Base-by-base conservation (phyloP, 2,113 vertebrate species). In the Galeopterus variegatus region DNA sequence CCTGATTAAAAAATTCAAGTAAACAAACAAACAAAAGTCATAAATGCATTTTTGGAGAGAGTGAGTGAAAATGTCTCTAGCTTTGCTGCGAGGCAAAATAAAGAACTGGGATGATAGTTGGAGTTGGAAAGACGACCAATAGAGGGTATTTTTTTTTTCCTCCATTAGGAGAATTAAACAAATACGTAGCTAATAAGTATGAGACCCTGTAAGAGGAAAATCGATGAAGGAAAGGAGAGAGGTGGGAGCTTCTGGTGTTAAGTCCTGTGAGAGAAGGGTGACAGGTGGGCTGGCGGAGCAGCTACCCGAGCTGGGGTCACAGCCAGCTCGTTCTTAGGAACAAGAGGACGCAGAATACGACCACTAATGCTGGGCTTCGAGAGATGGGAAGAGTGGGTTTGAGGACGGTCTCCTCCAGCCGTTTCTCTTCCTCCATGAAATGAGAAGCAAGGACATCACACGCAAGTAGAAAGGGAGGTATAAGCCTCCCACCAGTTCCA, bases 181-280 rank as follows among this genome's bases (percentile, higher is more conserved):
- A 23, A 19, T 8, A 6, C 2, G 15, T 3, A 1, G 19, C 2
- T 0, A 12, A 24, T 6, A 13, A n/a, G 2, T 2, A 2, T 6
- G 2, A 21, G 6, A 2, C 14, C 1, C 19, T 17, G 6, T 21
- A 48, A 23, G 48, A 41, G n/a, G 56, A 33, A 1, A 81, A 15
- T 1, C 6, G 72, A 3, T 8, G 21, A 24, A 50, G 72, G 31
- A 15, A 31, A 52, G 13, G 62, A 54, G 4, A 36, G 12, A 48
- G 45, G 70, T 56, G 12, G 33, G 75, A 77, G 52, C 33, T 33
- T 7, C 73, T 31, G 48, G 45, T 7, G 4, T 8, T 33, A 36
- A 41, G 41, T 41, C 36, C 67, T 70, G n/a, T 70, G 67, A 70
- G 33, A 18, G 19, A 17, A 70, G 8, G 36, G 67, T 8, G 67